Evolutionary conservation across 2,113 vertebrate genomes (phyloP).

Genomic region (Eolophus roseicapilla): DNA sequence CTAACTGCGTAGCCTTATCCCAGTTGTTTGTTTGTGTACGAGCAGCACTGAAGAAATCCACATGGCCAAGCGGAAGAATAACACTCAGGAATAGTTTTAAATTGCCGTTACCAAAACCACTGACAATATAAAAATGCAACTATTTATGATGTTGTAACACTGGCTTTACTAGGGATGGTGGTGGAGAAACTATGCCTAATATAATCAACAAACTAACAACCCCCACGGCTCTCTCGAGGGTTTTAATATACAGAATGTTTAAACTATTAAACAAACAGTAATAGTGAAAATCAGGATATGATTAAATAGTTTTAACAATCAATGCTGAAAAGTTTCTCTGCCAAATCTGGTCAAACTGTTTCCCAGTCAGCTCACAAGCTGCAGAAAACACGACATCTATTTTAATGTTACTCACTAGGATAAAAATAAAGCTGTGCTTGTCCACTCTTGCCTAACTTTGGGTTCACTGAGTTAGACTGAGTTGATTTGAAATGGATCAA

Average conservation of each 20-base stretch:
- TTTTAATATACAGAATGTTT: slow-evolving; percentile 26
- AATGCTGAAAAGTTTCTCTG: neutral
- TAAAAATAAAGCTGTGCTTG: slow-evolving; percentile 64
- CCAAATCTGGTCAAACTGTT: slow-evolving; percentile 27
- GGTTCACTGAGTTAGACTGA: slow-evolving; percentile 46
- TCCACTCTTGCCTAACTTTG: slow-evolving; percentile 47
- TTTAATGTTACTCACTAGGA: slow-evolving; percentile 63
- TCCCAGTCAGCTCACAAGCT: slow-evolving; percentile 35
- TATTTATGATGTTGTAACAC: slow-evolving; percentile 35
- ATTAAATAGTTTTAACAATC: slow-evolving; percentile 20
- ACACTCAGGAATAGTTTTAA: slow-evolving; percentile 29
- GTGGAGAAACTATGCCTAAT: neutral
- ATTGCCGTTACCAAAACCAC: neutral
- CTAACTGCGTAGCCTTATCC: slow-evolving; percentile 18
- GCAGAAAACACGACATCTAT: slow-evolving; percentile 38
- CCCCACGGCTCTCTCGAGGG: neutral
- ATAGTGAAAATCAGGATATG: neutral
- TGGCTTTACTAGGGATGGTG: neutral
- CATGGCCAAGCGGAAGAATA: slow-evolving; percentile 30
- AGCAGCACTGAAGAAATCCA: neutral
- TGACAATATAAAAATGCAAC: slow-evolving; percentile 35
- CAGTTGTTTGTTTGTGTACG: slow-evolving; percentile 50
- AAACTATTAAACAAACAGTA: slow-evolving; percentile 47
- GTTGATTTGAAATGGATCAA: slow-evolving; percentile 70
- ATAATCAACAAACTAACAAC: slow-evolving; percentile 19